These are phyloP conservation scores for Cyprinodon diabolis DNA, from an alignment of 2,797 vertebrate genomes.

Conservation along the genomic window DNA sequence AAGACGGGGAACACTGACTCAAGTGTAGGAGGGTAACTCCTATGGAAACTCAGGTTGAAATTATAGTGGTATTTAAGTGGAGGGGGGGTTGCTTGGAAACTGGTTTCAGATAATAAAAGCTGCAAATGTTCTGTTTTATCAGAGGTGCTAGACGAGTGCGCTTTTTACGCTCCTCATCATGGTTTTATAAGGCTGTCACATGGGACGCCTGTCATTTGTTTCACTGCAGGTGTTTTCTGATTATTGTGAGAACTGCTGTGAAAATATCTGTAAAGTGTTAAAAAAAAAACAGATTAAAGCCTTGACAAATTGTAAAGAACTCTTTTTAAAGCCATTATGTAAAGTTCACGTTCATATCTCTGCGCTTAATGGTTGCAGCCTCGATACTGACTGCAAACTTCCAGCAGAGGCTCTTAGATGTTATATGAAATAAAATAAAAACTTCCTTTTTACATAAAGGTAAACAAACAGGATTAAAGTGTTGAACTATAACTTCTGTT, in stretches of 20 bases:
- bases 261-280: neutral
- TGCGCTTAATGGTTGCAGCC: neutral
- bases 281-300: neutral
- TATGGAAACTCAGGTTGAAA: neutral
- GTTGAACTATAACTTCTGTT: too few relatives aligned
- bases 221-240: slow-evolving; percentile 22
- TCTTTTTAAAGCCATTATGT: neutral
- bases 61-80: neutral
- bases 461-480: neutral
- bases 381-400: neutral
- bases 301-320: neutral
- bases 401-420: neutral
- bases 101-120: neutral
- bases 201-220: neutral
- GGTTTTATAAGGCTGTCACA: neutral
- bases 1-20: too few relatives aligned
- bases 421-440: too few relatives aligned
- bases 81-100: slow-evolving; percentile 1
- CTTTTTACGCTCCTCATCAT: neutral
- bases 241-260: neutral
- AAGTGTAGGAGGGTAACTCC: neutral
- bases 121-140: slow-evolving; percentile 2
- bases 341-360: neutral
- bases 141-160: neutral
- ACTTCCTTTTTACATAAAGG: neutral